phyloP scores from a whole-genome alignment of 2,113 vertebrate genomes.

The Chascanopsetta lugubris region DNA sequence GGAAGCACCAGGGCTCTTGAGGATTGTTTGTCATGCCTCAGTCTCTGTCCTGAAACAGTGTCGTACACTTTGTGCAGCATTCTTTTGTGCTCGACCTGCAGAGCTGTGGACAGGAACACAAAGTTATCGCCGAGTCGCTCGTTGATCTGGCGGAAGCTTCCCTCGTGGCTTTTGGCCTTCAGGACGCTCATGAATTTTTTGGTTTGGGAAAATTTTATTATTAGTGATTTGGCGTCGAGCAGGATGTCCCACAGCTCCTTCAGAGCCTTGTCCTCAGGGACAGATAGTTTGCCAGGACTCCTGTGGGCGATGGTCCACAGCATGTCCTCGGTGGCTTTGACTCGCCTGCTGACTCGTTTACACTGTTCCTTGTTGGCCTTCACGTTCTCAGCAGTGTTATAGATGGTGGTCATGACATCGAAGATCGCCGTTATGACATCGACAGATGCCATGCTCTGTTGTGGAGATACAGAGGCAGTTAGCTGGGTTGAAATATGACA shows the following conservation, averaged over 20 bases:
- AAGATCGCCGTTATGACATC: background rate
- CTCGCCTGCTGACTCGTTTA: constrained; percentile 2
- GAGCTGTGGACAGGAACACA: constrained; percentile 3
- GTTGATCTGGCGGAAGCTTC: background rate
- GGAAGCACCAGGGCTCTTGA: background rate
- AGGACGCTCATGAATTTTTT: background rate
- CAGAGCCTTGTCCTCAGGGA: background rate
- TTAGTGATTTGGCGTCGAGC: background rate
- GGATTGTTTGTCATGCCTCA: background rate
- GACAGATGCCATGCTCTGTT: constrained; percentile 8
- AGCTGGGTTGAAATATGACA: too few species aligned
- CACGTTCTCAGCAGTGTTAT: background rate
- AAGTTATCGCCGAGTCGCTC: constrained; percentile 15
- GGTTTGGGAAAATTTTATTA: background rate
- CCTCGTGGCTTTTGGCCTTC: background rate
- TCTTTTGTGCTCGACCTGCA: constrained; percentile 15
- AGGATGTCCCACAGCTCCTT: background rate
- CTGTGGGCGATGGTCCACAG: background rate
- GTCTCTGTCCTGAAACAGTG: background rate
- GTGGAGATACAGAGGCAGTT: background rate
- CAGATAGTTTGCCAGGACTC: background rate
- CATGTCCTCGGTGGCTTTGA: constrained; percentile 5
- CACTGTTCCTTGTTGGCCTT: constrained; percentile 28
- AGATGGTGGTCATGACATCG: background rate
- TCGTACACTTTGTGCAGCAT: background rate